Evolutionary conservation across 2,888 invertebrate species (phyloP), one percentile per base, ranked within the genome.

Genomic region (Melitaea athalia): DNA sequence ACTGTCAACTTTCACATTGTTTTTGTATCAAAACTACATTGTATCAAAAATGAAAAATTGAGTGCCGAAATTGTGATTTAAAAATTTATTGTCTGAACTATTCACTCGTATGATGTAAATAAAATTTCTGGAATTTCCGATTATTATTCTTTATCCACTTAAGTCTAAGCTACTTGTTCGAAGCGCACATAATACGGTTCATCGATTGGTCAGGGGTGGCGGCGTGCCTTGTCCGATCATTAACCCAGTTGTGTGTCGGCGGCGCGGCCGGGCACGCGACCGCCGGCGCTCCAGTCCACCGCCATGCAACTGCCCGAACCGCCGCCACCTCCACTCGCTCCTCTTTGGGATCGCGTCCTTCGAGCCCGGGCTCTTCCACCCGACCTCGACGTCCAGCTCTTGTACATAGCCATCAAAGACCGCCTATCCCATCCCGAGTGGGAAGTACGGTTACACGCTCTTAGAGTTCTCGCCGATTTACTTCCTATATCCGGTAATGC

Each of bases 391-490:
- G 94, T 95, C 2, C 89, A 92, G 69, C 92, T 94, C 66, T 94
- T 96, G 78, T 96, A 96, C 82, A 87, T 93, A 64, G 96, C 96
- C 77, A 95, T 97, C 79, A 92, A 95, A 57, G 95, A 96, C 75
- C 94, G 97, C 62, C 91, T 97, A 59, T 93, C 94, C 50, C 96
- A 96, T 83, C 96, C 96, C 0, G 97, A 97, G 84, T 96, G 96
- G 95, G 96, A 97, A 86, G 97, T 97, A 47, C 94, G 97, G 11
- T 95, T 97, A 74, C 96, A 97, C 84, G 97, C 97, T 38, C 89
- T 97, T 7, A 89, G 97, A 63, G 96, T 97, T 10, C 93, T 97
- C 49, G 95, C 95, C 42, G 97, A 97, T 85, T 94, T 97, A 2
- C 91, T 97, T 60, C 96, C 97, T 5, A 95, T 96, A 52, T 94